These are phyloP conservation scores for Cydia strobilella DNA, from an alignment of 1,140 invertebrate species.

Conservation along the genomic window DNA sequence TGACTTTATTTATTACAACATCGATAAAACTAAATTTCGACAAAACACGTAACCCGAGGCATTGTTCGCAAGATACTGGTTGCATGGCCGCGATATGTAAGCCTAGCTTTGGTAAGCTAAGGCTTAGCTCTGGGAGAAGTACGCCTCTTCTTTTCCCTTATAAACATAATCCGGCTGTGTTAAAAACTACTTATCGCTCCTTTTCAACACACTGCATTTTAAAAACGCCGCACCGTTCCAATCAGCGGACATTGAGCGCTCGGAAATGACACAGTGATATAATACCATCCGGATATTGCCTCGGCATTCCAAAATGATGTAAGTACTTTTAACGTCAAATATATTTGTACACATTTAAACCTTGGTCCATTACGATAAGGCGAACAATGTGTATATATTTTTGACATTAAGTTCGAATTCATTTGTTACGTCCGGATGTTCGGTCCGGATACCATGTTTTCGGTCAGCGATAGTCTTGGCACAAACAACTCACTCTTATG, in stretches of 20 bases:
- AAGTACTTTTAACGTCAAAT: background rate
- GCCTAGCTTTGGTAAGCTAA: too few species aligned
- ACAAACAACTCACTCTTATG: constrained; percentile 25
- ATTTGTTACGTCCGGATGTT: background rate
- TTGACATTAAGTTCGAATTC: background rate
- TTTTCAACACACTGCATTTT: background rate
- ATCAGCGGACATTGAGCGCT: constrained; percentile 8
- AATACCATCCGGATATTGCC: background rate
- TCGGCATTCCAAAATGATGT: background rate
- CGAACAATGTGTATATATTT: background rate
- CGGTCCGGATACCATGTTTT: constrained; percentile 18
- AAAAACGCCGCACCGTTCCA: background rate
- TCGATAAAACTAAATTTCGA: too few species aligned
- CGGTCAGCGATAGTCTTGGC: constrained; percentile 28
- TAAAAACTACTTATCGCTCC: background rate
- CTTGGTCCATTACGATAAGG: background rate
- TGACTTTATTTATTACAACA: too few species aligned
- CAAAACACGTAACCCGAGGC: too few species aligned
- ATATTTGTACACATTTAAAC: background rate
- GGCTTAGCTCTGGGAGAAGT: too few species aligned
- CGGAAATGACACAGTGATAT: constrained; percentile 24
- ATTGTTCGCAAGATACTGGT: too few species aligned
- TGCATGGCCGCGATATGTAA: too few species aligned
- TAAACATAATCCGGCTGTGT: too few species aligned
- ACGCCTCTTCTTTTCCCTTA: too few species aligned